These are phyloP conservation scores for Tinea pellionella DNA, from an alignment of 2,888 invertebrate species.

Conservation along the genomic window DNA sequence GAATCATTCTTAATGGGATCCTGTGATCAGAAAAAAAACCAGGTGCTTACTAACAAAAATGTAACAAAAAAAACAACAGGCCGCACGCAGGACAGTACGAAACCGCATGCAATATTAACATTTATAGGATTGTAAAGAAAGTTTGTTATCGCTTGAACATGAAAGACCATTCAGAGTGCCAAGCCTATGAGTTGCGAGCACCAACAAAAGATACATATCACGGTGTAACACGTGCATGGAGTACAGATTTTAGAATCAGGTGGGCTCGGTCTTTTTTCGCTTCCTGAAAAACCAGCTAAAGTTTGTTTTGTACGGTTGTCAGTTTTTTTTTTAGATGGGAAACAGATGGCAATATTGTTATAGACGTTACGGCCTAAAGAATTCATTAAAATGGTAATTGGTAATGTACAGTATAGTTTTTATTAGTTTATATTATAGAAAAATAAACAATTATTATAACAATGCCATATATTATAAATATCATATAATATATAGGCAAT, in stretches of 20 bases:
- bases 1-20: conserved; percentile 52
- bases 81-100: conserved; percentile 28
- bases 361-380: not conserved
- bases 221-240: conserved; percentile 55
- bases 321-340: not conserved
- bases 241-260: not conserved
- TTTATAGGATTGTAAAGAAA: conserved; percentile 27
- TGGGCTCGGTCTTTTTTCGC: not conserved
- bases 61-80: conserved; percentile 42
- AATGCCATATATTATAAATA: no score
- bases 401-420: not conserved
- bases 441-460: no score
- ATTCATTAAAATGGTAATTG: not conserved
- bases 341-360: not conserved
- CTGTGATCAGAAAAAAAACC: conserved; percentile 53
- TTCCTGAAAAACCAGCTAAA: not conserved
- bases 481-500: no score
- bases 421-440: no score
- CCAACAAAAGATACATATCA: conserved; percentile 47
- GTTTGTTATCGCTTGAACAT: conserved; percentile 37
- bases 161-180: conserved; percentile 23
- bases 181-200: conserved; percentile 38
- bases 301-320: not conserved
- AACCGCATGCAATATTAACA: conserved; percentile 26
- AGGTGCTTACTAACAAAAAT: conserved; percentile 52